Conservation (phyloP, 2,113 vertebrate genomes). For the Corapipo altera region DNA sequence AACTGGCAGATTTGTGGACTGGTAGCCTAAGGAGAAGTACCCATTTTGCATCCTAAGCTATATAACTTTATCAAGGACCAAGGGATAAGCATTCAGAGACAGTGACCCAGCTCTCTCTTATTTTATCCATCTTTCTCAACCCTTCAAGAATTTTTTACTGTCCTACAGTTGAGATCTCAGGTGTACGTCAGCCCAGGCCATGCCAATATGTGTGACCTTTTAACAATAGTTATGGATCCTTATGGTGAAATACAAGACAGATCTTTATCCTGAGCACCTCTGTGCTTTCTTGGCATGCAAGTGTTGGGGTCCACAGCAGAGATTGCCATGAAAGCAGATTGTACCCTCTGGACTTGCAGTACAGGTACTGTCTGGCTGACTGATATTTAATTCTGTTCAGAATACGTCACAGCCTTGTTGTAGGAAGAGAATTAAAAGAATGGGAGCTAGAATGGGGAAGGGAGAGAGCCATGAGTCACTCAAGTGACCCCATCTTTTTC, state of each 20-base stretch:
- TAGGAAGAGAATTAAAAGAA: conserved; percentile 25
- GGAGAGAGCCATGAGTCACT: conserved; percentile 14
- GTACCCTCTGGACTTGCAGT: background rate
- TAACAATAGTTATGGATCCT: background rate
- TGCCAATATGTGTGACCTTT: background rate
- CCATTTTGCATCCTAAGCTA: background rate
- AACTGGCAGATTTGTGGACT: background rate
- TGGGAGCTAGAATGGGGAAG: background rate
- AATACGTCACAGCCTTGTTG: background rate
- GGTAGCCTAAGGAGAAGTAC: background rate
- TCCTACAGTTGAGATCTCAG: background rate
- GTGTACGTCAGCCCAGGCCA: background rate
- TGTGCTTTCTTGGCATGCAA: background rate
- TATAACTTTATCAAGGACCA: background rate
- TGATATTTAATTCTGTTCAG: conserved; percentile 12
- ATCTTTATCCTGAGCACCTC: background rate
- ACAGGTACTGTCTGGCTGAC: background rate
- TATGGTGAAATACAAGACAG: background rate
- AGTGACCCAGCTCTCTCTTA: background rate
- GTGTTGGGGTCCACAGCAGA: background rate
- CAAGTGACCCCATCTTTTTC: background rate
- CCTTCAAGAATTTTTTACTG: background rate
- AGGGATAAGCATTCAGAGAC: background rate
- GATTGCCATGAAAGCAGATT: background rate
- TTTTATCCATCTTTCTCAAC: background rate